Evolutionary conservation across 2,113 vertebrate species (phyloP), one percentile per base, ranked within the genome.

Genomic region (Hippocampus guttulatus): DNA sequence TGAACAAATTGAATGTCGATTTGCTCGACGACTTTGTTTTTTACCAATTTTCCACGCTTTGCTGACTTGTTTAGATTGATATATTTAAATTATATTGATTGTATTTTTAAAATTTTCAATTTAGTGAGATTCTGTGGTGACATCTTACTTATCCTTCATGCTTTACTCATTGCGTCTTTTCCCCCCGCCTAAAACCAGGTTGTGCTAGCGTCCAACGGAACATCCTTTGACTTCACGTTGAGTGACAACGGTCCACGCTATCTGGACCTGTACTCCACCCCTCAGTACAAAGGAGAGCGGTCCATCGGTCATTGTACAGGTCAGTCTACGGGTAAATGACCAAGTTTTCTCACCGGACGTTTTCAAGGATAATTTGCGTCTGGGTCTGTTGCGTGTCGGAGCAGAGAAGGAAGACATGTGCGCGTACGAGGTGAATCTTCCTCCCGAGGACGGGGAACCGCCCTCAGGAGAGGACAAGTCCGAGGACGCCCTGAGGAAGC

Each of bases 241-340:
- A 70, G 93, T 9, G 96, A 96, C 67, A 98, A 99, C 0, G 95
- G 97, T n/a, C 96, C 96, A 0, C 87, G 92, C 73, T 93, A 93
- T 81, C 73, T 92, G n/a, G 95, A 98, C 64, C 4, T 96, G 75
- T 98, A 96, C 77, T 95, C 95, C 64, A 98, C 94, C 33, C 97
- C 96, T 0, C 95, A 95, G 78, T 99, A 98, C 87, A 95, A 95
- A 80, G 92, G 93, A 91, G 93, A 95, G 52, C 91, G 90, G 40
- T 74, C 89, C 0, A n/a, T 61, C 15, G 87, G 81, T 8, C 88
- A 91, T 8, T 61, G 63, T 0, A 78, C 91, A 85, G 96, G 95
- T 99, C 89, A 87, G 79, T 52, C 9, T 23, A 27, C 23, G 2
- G 57, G 57, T 60, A 16, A 11, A 30, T 30, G 14, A 60, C 12